Evolutionary conservation across 2,113 vertebrate genomes (phyloP).

Genomic region (Chaetorhynchus papuensis): DNA sequence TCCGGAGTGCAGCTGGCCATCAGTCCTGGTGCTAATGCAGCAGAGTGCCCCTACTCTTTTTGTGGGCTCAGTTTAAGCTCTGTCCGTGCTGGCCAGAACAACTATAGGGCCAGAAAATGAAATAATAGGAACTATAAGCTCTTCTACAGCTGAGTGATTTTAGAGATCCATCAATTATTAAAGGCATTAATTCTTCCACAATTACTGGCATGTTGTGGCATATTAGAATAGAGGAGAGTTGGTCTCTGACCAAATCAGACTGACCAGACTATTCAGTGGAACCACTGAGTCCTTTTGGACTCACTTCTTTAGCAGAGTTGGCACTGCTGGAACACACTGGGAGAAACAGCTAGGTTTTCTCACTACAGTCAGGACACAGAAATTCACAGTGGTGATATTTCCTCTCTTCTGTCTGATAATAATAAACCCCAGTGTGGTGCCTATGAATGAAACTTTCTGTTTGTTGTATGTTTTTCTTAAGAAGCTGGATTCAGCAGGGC

Average conservation of each 20-base stretch:
- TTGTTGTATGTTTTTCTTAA: background rate
- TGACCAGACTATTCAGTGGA: background rate
- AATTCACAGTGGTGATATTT: background rate
- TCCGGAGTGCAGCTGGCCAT: background rate
- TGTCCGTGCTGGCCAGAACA: background rate
- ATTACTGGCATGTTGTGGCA: background rate
- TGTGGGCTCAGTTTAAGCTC: background rate
- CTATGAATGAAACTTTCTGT: background rate
- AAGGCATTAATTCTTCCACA: conserved; percentile 32
- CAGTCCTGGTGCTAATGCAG: background rate
- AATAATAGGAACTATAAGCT: conserved; percentile 9
- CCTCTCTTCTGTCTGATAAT: background rate
- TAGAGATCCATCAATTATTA: conserved; percentile 38
- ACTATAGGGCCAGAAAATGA: background rate
- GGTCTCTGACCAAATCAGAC: background rate
- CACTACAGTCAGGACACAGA: background rate
- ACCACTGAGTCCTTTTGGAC: background rate
- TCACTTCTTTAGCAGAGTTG: background rate
- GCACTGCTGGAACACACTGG: background rate
- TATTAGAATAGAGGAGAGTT: background rate
- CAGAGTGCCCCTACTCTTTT: background rate
- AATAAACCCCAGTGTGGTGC: background rate
- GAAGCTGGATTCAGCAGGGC: background rate
- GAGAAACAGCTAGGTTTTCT: background rate
- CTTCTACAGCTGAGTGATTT: conserved; percentile 14